Evolutionary conservation across 2,888 invertebrate genomes (phyloP).

Genomic region (Leptura quadrifasciata): DNA sequence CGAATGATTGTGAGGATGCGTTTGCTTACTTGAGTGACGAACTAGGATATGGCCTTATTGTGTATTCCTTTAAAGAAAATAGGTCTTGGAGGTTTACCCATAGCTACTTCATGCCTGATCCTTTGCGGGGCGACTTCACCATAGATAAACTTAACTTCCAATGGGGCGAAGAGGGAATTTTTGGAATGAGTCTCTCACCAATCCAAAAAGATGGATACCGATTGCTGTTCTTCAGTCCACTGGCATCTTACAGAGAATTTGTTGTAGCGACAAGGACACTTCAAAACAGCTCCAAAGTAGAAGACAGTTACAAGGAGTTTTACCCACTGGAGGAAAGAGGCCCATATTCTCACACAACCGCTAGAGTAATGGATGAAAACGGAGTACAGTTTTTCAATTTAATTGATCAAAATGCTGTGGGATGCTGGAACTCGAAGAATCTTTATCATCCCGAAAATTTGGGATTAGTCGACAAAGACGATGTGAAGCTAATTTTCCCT

Average conservation of each 20-base stretch:
- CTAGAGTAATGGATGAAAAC: slow-evolving; percentile 84
- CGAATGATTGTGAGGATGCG: slow-evolving; percentile 58
- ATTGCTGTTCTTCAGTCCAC: slow-evolving; percentile 85
- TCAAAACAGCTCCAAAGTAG: slow-evolving; percentile 81
- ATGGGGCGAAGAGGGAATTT: slow-evolving; percentile 84
- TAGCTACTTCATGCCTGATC: slow-evolving; percentile 88
- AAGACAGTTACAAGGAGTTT: slow-evolving; percentile 84
- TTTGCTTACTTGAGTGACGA: slow-evolving; percentile 79
- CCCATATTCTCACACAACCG: slow-evolving; percentile 81
- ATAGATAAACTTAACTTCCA: slow-evolving; percentile 89
- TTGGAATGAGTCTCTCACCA: slow-evolving; percentile 85
- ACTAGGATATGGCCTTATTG: slow-evolving; percentile 87
- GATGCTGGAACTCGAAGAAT: slow-evolving; percentile 84
- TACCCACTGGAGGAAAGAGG: slow-evolving; percentile 81
- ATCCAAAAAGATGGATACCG: slow-evolving; percentile 81
- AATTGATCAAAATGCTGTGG: slow-evolving; percentile 88
- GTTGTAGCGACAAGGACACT: slow-evolving; percentile 85
- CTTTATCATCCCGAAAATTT: slow-evolving; percentile 81
- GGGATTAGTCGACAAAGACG: slow-evolving; percentile 84
- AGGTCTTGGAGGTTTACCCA: slow-evolving; percentile 88
- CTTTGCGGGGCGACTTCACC: slow-evolving; percentile 85
- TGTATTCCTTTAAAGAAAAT: slow-evolving; percentile 86
- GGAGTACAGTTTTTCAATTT: slow-evolving; percentile 87
- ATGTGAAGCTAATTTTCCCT: slow-evolving; percentile 86
- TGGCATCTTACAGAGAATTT: slow-evolving; percentile 87